A percentile compares a stretch with the other conserved stretches of the same genome.
Conservation (phyloP, 2,113 vertebrate species). For the Oncorhynchus gorbuscha region DNA sequence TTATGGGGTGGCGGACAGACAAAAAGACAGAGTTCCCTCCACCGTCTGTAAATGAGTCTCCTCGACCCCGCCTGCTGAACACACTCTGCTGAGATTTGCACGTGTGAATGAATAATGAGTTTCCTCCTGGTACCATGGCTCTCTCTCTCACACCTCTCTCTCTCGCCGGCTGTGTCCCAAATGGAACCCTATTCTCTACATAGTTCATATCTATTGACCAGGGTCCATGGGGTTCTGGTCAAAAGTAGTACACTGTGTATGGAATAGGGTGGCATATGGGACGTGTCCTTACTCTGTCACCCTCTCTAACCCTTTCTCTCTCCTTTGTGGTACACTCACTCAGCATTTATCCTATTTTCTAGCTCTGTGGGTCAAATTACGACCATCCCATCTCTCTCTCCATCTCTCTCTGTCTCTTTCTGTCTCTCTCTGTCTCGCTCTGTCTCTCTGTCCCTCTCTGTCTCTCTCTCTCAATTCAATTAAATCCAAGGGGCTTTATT, state of each 20-base stretch:
- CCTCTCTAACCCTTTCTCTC: not conserved
- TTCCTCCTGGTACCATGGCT: not conserved
- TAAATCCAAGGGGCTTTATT: too few relatives aligned
- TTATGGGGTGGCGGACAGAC: conserved; percentile 10
- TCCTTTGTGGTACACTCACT: not conserved
- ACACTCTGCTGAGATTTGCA: conserved; percentile 35
- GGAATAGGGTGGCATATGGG: too few relatives aligned
- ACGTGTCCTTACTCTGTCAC: not conserved
- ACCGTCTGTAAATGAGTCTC: conserved; percentile 43
- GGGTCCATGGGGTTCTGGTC: too few relatives aligned
- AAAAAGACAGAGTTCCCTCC: conserved; percentile 1
- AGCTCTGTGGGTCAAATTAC: not conserved
- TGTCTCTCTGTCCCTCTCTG: too few relatives aligned
- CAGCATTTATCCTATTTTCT: not conserved
- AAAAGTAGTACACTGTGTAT: too few relatives aligned
- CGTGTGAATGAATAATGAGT: conserved; percentile 38
- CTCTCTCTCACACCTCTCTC: not conserved
- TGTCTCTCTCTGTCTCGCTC: too few relatives aligned
- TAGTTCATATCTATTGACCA: too few relatives aligned
- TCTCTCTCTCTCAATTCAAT: too few relatives aligned
- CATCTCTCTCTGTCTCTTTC: not conserved
- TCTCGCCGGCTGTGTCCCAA: conserved; percentile 1
- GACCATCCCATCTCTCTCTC: not conserved
- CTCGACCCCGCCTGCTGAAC: conserved; percentile 17
- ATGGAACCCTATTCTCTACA: not conserved